Conservation (phyloP, 2,888 invertebrate genomes). For the Aphidoletes aphidimyza region DNA sequence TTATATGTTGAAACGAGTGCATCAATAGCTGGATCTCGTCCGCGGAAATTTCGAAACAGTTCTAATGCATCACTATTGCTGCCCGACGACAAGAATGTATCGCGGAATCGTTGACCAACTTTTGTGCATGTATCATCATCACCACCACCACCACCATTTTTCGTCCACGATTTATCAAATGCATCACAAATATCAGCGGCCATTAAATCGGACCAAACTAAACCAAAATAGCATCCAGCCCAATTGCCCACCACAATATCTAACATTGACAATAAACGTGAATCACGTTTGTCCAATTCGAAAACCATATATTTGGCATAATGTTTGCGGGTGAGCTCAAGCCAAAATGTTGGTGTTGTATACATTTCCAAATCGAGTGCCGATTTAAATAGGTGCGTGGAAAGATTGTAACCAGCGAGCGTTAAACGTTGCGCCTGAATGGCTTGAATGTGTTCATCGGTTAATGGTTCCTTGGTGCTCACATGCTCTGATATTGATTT, state of each 20-base stretch:
- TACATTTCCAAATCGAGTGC: constrained; percentile 86
- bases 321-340: constrained; percentile 77
- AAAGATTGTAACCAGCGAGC: constrained; percentile 82
- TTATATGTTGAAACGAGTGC: constrained; percentile 73
- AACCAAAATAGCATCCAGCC: constrained; percentile 87
- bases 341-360: constrained; percentile 82
- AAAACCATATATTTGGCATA: constrained; percentile 86
- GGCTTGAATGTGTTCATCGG: constrained; percentile 73
- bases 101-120: constrained; percentile 78
- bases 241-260: constrained; percentile 85
- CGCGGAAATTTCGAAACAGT: constrained; percentile 89
- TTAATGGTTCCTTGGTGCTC: constrained; percentile 77
- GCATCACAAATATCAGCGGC: constrained; percentile 91
- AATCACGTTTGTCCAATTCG: constrained; percentile 80
- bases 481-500: constrained; percentile 79
- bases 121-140: constrained; percentile 69
- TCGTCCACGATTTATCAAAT: constrained; percentile 73
- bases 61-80: constrained; percentile 85
- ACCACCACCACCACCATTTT: constrained; percentile 67
- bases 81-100: constrained; percentile 84
- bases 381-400: constrained; percentile 82
- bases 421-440: constrained; percentile 75
- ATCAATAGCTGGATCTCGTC: constrained; percentile 89
- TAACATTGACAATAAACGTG: constrained; percentile 86
- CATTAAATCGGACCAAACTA: constrained; percentile 87